Base-by-base conservation (phyloP, 2,888 invertebrate species). In the Apamea epomidion region DNA sequence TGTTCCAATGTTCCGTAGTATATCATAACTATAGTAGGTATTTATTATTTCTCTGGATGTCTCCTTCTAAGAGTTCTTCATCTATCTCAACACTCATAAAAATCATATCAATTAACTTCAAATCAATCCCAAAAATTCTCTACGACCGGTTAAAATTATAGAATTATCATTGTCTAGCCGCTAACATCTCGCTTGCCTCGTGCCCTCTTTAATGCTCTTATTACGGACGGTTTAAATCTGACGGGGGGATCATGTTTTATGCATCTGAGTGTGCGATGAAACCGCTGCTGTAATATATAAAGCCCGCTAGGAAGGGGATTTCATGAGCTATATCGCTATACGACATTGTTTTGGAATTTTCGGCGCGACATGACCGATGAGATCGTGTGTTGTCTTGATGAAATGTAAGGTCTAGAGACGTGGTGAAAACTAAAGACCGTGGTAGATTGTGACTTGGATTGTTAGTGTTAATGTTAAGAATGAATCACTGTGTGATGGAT, bases 171-270 rank as follows among this genome's bases (percentile, higher is more conserved):
- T 65, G 68, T 86, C 90, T 89, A 87, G 88, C 88, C 77, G 86
- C 85, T 87, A 90, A 88, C 91, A 91, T 92, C 91, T 91, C 91
- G 88, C 86, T 88, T 92, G 92, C 91, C 91, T 92, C 91, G 92
- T 93, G 92, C 91, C 93, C 93, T 91, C 93, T 92, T 93, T 95
- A 95, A 96, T 96, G 95, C 93, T 96, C 95, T 96, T 97, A 97
- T 97, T 96, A 96, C 96, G 93, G 94, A 94, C 94, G 95, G 96
- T 96, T 97, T 96, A 96, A 96, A 96, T 96, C 97, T 96, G 96
- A 96, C 95, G 96, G 92, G 90, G 92, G 94, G 94, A 95, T 96
- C 97, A 97, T 96, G 97, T 96, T 96, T 97, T 96, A 97, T 97
- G 96, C 96, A 97, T 97, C 95, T 94, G 92, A 94, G 95, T 94